A percentile compares a stretch with the other conserved stretches of the same genome.
Evolutionary conservation across 2,113 vertebrate genomes (phyloP).

Genomic region (Octodon degus): DNA sequence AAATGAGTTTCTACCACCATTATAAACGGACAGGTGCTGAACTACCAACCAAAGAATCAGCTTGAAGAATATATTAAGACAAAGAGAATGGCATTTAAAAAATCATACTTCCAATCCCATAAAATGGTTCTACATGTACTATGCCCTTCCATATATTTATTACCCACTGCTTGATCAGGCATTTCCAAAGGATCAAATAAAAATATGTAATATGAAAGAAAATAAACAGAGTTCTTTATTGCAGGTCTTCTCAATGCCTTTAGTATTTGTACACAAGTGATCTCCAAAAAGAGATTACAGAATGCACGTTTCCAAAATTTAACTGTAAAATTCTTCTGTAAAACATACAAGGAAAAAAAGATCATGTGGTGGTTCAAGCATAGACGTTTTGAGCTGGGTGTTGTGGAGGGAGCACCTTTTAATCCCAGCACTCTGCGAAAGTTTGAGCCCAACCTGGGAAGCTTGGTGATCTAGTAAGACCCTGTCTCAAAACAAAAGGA

Average conservation of each 20-base stretch:
- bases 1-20: neutral
- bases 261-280: neutral
- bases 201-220: neutral
- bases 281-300: neutral
- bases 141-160: neutral
- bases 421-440: neutral
- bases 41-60: neutral
- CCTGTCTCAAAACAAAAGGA: neutral
- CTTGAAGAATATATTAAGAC: neutral
- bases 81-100: neutral
- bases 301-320: neutral
- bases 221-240: neutral
- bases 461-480: neutral
- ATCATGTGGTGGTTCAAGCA: neutral
- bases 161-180: neutral
- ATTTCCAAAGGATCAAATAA: slow-evolving; percentile 36
- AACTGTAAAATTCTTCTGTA: neutral
- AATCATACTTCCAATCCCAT: neutral
- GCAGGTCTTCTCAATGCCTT: slow-evolving; percentile 1
- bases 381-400: neutral
- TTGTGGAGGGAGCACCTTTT: neutral
- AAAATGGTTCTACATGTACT: neutral
- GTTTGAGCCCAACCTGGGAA: neutral
- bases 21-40: neutral
- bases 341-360: neutral